Evolutionary conservation across 1,140 invertebrate species (phyloP), one percentile per base, ranked within the genome.

Genomic region (Sitobion miscanthi): DNA sequence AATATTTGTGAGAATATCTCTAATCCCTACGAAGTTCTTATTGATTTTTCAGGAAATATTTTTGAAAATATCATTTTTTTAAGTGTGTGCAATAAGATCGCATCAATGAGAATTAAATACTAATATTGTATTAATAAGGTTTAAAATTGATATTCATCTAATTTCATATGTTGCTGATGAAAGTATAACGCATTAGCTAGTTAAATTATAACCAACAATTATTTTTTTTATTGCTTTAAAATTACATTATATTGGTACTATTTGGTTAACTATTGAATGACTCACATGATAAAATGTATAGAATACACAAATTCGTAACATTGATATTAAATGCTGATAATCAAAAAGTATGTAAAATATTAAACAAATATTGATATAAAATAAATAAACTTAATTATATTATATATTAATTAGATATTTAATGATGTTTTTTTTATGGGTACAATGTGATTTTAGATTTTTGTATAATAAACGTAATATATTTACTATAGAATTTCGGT

Each of bases 231-330:
- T 69, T 69, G 9, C 0, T 14, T 11, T n/a, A 69, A 69, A 14
- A 30, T n/a, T 69, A 62, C 25, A 52, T 52, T 52, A 52, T 4
- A 52, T 52, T 52, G 49, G 49, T 52, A 30, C 30, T 62, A 62
- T 62, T 14, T 30, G 30, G 57, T 21, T 30, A 69, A 69, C 30
- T 69, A 69, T 69, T n/a, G n/a, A 69, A 69, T n/a, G 30, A 3
- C 62, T 69, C 62, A 69, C 62, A 0, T 1, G 30, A 5, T 69
- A n/a, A 69, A 30, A n/a, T 69, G 30, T 4, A 14, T 14, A 14
- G 3, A 69, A 0, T 3, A n/a, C 0, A 69, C 11, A 30, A 0
- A 4, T 4, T 1, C 8, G 11, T 11, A 2, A 30, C 1, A 4
- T 4, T n/a, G 4, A 3, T 14, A 69, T 69, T 69, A 0, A n/a